phyloP scores from a whole-genome alignment of 1,140 invertebrate genomes.

The Cyclina sinensis region DNA sequence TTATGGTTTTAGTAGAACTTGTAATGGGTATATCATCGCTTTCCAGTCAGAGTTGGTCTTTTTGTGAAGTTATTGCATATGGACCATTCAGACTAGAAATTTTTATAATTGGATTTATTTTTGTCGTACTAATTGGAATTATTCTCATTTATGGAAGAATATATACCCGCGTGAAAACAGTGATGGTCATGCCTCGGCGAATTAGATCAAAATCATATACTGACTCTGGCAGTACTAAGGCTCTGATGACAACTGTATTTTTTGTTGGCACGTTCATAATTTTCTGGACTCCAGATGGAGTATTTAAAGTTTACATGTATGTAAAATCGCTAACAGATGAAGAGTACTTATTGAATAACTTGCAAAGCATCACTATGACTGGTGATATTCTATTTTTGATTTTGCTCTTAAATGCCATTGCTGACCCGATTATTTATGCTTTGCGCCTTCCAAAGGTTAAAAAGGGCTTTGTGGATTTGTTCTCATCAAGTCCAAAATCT shows the following conservation, averaged over 20 bases:
- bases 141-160: constrained; percentile 71
- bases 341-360: neutral
- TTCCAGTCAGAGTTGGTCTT: neutral
- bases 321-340: neutral
- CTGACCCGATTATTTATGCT: constrained; percentile 91
- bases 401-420: constrained; percentile 90
- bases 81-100: constrained; percentile 76
- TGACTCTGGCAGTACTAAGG: constrained; percentile 88
- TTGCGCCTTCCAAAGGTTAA: constrained; percentile 89
- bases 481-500: neutral
- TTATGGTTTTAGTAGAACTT: constrained; percentile 86
- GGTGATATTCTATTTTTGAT: constrained; percentile 76
- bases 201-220: neutral
- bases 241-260: constrained; percentile 90
- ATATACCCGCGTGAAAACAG: neutral
- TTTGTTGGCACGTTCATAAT: constrained; percentile 90
- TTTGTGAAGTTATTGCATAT: constrained; percentile 85
- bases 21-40: constrained; percentile 65
- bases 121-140: constrained; percentile 85
- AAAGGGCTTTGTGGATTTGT: constrained; percentile 65
- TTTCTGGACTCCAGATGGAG: constrained; percentile 90
- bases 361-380: neutral
- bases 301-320: constrained; percentile 72
- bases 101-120: constrained; percentile 83
- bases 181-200: neutral